phyloP scores from a whole-genome alignment of 2,888 invertebrate genomes.

The Imbricaverruca yamaguchii region DNA sequence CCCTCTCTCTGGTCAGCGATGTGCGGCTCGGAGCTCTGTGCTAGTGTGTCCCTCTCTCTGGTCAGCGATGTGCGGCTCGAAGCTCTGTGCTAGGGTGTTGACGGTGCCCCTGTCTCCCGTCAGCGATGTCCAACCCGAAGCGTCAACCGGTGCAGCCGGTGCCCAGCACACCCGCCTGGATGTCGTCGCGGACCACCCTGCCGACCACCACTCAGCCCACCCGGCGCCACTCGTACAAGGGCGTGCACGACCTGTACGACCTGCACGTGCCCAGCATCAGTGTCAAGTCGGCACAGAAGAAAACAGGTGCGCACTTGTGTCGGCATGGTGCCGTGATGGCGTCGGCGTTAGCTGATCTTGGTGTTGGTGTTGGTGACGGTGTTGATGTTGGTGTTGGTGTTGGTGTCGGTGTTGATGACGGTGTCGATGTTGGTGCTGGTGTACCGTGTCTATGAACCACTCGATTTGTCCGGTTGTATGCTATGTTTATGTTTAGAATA shows the following conservation, averaged over 20 bases:
- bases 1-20: no score
- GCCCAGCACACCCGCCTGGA: neutral
- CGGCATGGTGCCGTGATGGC: no score
- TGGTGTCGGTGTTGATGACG: neutral
- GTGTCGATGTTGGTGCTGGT: neutral
- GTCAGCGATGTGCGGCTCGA: no score
- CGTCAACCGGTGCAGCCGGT: neutral
- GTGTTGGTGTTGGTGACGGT: neutral
- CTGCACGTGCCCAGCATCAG: constrained; percentile 36
- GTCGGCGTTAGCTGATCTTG: no score
- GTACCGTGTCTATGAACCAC: no score
- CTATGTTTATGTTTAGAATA: no score
- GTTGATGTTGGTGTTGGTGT: neutral
- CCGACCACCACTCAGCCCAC: constrained; percentile 35
- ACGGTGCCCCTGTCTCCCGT: no score
- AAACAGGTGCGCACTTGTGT: constrained; percentile 44
- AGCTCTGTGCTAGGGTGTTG: no score
- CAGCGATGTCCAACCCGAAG: no score
- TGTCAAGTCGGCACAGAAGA: constrained; percentile 59
- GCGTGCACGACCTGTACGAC: constrained; percentile 26
- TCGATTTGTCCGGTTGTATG: no score
- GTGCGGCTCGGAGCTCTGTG: no score
- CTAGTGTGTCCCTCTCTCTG: no score
- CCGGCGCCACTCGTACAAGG: constrained; percentile 33
- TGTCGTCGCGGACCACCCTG: neutral